phyloP scores from a whole-genome alignment of 2,113 vertebrate genomes.

The Todiramphus chloris region DNA sequence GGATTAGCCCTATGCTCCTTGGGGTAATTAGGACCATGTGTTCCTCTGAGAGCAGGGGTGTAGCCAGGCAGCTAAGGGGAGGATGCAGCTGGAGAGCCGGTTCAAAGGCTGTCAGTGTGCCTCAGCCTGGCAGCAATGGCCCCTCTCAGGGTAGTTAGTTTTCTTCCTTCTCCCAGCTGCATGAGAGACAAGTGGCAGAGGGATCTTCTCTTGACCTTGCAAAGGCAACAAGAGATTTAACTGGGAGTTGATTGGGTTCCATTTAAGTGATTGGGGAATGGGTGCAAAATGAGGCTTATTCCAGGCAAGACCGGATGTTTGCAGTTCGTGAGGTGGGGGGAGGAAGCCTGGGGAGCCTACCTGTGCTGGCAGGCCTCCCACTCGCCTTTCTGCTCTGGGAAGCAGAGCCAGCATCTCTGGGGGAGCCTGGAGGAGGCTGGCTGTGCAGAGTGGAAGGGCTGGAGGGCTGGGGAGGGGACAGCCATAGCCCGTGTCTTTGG shows the following conservation, averaged over 20 bases:
- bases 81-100: constrained; percentile 57
- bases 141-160: neutral
- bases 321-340: neutral
- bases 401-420: neutral
- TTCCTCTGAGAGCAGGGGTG: constrained; percentile 74
- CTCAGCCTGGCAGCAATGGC: constrained; percentile 21
- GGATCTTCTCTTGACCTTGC: neutral
- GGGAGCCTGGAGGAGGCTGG: neutral
- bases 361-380: neutral
- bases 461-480: neutral
- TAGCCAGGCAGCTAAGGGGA: constrained; percentile 64
- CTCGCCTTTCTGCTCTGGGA: fast-evolving
- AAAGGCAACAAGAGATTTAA: neutral
- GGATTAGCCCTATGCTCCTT: constrained; percentile 80
- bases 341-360: neutral
- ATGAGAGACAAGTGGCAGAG: neutral
- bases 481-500: fast-evolving
- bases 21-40: constrained; percentile 82
- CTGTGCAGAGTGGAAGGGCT: neutral
- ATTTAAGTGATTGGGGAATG: neutral
- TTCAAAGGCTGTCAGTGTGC: constrained; percentile 45
- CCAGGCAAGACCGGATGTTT: neutral
- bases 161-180: neutral
- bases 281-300: neutral
- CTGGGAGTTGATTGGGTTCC: neutral